Evolutionary conservation across 2,113 vertebrate species (phyloP).

Genomic region (Calyptomena viridis): DNA sequence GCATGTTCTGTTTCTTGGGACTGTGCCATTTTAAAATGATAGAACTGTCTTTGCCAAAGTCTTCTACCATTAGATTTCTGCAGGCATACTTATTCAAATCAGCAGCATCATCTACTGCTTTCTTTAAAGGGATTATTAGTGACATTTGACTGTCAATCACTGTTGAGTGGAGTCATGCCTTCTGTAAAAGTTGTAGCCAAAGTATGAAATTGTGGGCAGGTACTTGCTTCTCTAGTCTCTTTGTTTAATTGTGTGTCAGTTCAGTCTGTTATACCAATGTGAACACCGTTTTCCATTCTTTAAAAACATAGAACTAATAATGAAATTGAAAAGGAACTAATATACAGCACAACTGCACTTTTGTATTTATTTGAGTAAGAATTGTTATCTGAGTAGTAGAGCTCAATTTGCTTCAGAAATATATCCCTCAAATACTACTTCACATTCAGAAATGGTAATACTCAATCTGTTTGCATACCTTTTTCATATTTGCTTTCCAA

Average conservation of each 20-base stretch:
- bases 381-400: not conserved
- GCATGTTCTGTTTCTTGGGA: not conserved
- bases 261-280: not conserved
- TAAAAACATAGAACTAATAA: not conserved
- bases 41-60: not conserved
- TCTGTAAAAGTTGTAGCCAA: slow-evolving; percentile 4
- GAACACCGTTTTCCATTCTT: slow-evolving; percentile 2
- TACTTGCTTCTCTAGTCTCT: not conserved
- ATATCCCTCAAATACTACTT: not conserved
- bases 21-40: not conserved
- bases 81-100: not conserved
- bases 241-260: not conserved
- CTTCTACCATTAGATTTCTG: not conserved
- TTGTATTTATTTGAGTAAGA: not conserved
- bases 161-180: not conserved
- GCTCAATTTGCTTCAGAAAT: not conserved
- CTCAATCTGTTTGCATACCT: not conserved
- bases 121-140: not conserved
- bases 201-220: not conserved
- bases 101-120: not conserved
- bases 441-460: not conserved
- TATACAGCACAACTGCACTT: not conserved
- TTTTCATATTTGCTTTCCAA: not conserved
- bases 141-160: not conserved
- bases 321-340: not conserved